Conservation (phyloP, 1,140 invertebrate genomes). For the Wasmannia auropunctata region DNA sequence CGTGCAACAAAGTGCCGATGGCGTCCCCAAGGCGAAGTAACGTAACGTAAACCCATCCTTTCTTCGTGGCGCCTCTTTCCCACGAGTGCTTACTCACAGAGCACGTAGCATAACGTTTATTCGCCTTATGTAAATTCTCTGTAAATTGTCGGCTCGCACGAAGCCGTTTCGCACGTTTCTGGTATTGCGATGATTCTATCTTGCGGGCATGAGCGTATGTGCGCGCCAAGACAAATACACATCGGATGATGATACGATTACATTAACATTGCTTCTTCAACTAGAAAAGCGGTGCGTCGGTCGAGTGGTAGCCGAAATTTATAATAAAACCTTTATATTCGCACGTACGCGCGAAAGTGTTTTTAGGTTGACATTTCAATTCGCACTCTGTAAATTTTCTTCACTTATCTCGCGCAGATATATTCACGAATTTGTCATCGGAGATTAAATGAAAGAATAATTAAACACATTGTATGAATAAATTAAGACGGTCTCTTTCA, state of each 20-base stretch:
- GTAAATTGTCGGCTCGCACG: conserved; percentile 75
- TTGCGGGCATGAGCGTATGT: conserved; percentile 16
- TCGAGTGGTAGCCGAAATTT: conserved; percentile 21
- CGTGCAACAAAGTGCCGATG: conserved; percentile 69
- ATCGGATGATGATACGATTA: conserved; percentile 58
- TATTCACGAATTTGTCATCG: background rate
- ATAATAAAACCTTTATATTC: conserved; percentile 34
- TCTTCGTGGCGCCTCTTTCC: background rate
- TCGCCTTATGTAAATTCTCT: conserved; percentile 78
- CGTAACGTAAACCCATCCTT: conserved; percentile 58
- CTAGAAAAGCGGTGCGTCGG: background rate
- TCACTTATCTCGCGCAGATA: background rate
- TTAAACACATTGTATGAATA: background rate
- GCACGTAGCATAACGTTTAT: conserved; percentile 74
- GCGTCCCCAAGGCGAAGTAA: conserved; percentile 70
- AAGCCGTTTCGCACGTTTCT: background rate
- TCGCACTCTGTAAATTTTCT: background rate
- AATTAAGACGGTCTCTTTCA: background rate
- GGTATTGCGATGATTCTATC: conserved; percentile 43
- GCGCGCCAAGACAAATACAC: conserved; percentile 46
- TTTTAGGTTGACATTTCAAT: conserved; percentile 18
- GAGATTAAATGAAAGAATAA: background rate
- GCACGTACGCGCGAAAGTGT: background rate
- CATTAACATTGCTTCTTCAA: conserved; percentile 47
- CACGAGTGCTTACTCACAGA: conserved; percentile 50